These are phyloP conservation scores for Lateolabrax maculatus DNA, from an alignment of 2,797 vertebrate genomes.

Conservation along the genomic window DNA sequence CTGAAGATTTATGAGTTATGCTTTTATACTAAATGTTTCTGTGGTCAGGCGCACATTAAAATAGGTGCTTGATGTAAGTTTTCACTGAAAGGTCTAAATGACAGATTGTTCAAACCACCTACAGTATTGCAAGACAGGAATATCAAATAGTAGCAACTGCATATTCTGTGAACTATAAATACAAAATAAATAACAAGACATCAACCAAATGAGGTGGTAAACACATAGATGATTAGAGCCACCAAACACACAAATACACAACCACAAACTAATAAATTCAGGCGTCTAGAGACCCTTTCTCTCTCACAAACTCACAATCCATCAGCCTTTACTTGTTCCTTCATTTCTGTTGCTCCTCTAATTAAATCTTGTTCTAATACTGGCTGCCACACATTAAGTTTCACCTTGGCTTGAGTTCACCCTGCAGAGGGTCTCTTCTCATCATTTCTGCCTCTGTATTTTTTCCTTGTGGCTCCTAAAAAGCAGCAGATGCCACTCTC, in stretches of 20 bases:
- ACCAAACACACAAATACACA: slow-evolving; percentile 11
- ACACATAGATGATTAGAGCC: slow-evolving; percentile 31
- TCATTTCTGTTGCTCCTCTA: slow-evolving; percentile 32
- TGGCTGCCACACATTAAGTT: slow-evolving; percentile 38
- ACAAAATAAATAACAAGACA: slow-evolving; percentile 23
- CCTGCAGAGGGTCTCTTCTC: slow-evolving; percentile 6
- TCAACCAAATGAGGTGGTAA: slow-evolving; percentile 25
- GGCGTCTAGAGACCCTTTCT: background rate
- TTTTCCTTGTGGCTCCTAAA: slow-evolving; percentile 16
- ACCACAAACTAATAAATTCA: slow-evolving; percentile 1
- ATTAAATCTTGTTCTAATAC: slow-evolving; percentile 36
- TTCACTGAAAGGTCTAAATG: slow-evolving; percentile 4
- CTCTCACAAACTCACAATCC: slow-evolving; percentile 5
- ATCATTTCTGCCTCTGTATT: background rate
- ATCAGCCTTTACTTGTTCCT: slow-evolving; percentile 20
- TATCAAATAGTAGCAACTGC: slow-evolving; percentile 15
- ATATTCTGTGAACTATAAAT: background rate
- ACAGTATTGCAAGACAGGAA: slow-evolving; percentile 1
- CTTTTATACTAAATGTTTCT: background rate
- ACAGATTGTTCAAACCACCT: background rate
- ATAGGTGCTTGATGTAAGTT: background rate
- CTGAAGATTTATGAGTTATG: background rate
- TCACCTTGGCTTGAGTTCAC: slow-evolving; percentile 48
- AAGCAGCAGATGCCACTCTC: slow-evolving; percentile 10
- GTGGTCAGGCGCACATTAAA: background rate